Conservation (phyloP, 2,888 invertebrate species). For the Atrina japonica region DNA sequence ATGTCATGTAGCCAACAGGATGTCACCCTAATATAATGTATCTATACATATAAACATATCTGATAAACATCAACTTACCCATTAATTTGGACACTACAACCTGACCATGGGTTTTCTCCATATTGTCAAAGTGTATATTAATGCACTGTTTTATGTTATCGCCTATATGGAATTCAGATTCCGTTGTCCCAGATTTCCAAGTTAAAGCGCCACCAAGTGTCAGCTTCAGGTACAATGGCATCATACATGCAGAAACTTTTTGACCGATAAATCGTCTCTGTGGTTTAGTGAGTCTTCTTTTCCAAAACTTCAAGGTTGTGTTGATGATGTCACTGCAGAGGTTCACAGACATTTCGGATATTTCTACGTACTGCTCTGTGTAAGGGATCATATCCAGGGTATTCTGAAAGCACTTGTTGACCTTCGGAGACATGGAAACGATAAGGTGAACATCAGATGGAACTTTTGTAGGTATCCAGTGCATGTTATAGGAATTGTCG, state of each 20-base stretch:
- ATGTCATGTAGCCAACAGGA: too few relatives aligned
- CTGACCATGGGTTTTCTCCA: conserved; percentile 67
- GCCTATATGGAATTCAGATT: conserved; percentile 52
- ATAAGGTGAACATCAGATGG: conserved; percentile 66
- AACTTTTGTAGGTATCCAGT: conserved; percentile 67
- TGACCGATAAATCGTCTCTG: conserved; percentile 64
- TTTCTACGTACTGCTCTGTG: conserved; percentile 56
- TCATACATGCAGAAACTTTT: conserved; percentile 51
- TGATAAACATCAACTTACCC: too few relatives aligned
- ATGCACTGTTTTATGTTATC: conserved; percentile 60
- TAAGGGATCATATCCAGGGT: conserved; percentile 44
- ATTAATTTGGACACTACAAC: conserved; percentile 62
- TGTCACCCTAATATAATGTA: too few relatives aligned
- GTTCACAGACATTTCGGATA: conserved; percentile 49
- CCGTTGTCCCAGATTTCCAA: conserved; percentile 68
- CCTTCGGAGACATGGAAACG: conserved; percentile 62
- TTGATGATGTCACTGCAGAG: conserved; percentile 57
- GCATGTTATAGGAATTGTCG: conserved; percentile 65
- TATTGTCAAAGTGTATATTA: conserved; percentile 59
- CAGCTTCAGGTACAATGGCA: conserved; percentile 70
- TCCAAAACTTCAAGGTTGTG: conserved; percentile 38
- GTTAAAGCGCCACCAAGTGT: conserved; percentile 59
- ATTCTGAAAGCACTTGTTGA: conserved; percentile 57
- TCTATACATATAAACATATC: too few relatives aligned
- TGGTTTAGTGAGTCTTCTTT: conserved; percentile 56